Evolutionary conservation across 1,140 invertebrate species (phyloP), one percentile per base, ranked within the genome.

Genomic region (Sesamia nonagrioides): DNA sequence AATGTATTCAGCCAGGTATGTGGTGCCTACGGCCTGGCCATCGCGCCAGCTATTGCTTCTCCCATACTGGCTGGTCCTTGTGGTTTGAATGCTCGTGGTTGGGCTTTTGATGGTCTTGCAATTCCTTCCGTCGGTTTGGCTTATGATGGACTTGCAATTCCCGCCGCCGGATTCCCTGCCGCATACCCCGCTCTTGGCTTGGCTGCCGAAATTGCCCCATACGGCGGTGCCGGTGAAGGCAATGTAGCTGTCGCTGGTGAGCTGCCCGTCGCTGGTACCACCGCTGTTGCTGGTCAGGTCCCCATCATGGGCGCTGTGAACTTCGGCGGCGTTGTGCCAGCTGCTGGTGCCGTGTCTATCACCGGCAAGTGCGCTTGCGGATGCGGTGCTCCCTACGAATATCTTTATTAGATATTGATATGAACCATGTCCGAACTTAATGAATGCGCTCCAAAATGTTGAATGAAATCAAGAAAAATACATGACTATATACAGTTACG

Each of bases 281-380:
- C 66, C 17, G 71, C 33, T 50, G 48, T 77, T n/a, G 58, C 35
- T 58, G 77, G 77, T 18, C 56, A 75, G 21, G 78, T 61, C 40
- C 56, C 61, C 40, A 80, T 81, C 68, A 52, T 79, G 81, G 81
- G 11, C 18, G 35, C 9, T 80, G 73, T 50, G 40, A 75, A 56
- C 17, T 74, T 74, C 40, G 54, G 52, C 1, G 72, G 72, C 7
- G 3, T 7, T 7, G 40, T 74, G 0, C 37, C 72, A 9, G 72
- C 72, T 60, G 35, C 35, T 74, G 72, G 72, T 45, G 35, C 72
- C 37, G 54, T 74, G 27, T 73, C 71, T 37, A 73, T 73, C 71
- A 6, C 52, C n/a, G 71, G 71, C 6, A 0, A 69, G 9, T 74
- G 72, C 52, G 37, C 56, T 5, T 61, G 54, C 13, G 56, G 52